Base-by-base conservation (phyloP, 1,140 invertebrate genomes). In the Anastatus disparis region DNA sequence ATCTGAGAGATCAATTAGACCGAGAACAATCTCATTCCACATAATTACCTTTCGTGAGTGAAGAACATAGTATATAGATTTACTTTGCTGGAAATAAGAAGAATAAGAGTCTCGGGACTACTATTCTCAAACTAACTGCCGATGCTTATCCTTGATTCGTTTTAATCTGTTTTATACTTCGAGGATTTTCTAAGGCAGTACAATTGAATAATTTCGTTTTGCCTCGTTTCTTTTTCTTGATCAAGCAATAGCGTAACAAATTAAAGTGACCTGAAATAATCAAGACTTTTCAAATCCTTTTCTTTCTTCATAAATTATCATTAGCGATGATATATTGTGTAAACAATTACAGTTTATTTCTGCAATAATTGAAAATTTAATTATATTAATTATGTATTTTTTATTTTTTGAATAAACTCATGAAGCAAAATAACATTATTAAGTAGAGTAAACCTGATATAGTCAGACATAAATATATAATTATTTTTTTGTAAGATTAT, bases 231-330 rank as follows among this genome's bases (percentile, higher is more conserved):
- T 38, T 38, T 15, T 64, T 29, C 31, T 62, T 77, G 76, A 78
- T 79, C 71, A 71, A 77, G 48, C 59, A 42, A 55, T 53, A 78
- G 75, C 78, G 74, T n/a, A n/a, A 70, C 76, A 72, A 76, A 76
- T 79, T 80, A 77, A 80, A 79, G 75, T 78, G 77, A 76, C 73
- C 79, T 73, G n/a, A n/a, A n/a, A 79, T 79, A 68, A 68, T 68
- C 44, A 44, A 50, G 50, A 17, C n/a, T n/a, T n/a, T n/a, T n/a
- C n/a, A n/a, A n/a, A n/a, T 52, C 50, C 20, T n/a, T 22, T 20
- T 48, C 46, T 48, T 20, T 48, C 46, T 24, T n/a, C n/a, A n/a
- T n/a, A n/a, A n/a, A n/a, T n/a, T n/a, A n/a, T n/a, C n/a, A n/a
- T n/a, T n/a, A n/a, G n/a, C n/a, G n/a, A n/a, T n/a, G n/a, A n/a